A percentile compares a stretch with the other conserved stretches of the same genome.
Conservation (phyloP, 2,888 invertebrate species). For the Nezara viridula region DNA sequence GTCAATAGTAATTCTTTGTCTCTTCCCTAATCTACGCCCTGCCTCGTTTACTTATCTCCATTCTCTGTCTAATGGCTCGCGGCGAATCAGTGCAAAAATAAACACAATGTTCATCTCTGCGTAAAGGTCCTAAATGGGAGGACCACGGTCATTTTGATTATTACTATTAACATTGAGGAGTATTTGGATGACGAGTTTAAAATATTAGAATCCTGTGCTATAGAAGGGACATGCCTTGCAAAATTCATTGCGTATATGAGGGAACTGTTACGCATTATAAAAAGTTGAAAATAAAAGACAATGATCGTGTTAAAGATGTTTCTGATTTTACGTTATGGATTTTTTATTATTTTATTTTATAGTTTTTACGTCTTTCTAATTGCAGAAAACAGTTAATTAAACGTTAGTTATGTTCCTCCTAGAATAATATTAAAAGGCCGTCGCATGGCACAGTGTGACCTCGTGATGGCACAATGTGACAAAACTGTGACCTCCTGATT, state of each 20-base stretch:
- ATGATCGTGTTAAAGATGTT: too few relatives aligned
- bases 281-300: too few relatives aligned
- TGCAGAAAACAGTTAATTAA: too few relatives aligned
- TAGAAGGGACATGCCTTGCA: background rate
- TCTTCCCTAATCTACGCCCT: constrained; percentile 1
- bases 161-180: background rate
- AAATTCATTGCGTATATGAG: background rate
- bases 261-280: too few relatives aligned
- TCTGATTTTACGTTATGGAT: too few relatives aligned
- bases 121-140: background rate
- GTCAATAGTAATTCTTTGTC: constrained; percentile 43
- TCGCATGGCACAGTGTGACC: too few relatives aligned
- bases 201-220: background rate
- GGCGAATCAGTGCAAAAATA: background rate
- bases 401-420: too few relatives aligned
- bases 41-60: constrained; percentile 1
- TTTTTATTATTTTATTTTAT: too few relatives aligned
- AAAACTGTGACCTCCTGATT: too few relatives aligned
- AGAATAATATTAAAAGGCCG: too few relatives aligned
- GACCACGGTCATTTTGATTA: background rate
- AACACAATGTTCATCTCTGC: background rate
- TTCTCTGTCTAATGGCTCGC: background rate
- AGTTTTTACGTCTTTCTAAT: too few relatives aligned
- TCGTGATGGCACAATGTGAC: too few relatives aligned
- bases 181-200: background rate